Conservation (phyloP, 2,888 invertebrate genomes). For the Spisula solida region DNA sequence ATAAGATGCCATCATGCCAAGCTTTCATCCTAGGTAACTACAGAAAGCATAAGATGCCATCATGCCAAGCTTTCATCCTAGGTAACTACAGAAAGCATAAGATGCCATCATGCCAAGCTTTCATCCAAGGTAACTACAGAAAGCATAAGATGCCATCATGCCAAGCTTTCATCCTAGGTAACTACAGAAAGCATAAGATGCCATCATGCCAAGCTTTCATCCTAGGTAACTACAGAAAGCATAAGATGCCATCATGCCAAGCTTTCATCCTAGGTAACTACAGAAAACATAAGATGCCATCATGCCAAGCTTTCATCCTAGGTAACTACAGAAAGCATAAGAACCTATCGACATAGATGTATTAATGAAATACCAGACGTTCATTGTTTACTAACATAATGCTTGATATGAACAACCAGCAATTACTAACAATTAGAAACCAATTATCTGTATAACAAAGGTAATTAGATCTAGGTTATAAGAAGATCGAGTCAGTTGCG, state of each 20-base stretch:
- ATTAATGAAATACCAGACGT: constrained; percentile 1
- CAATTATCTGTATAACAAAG: constrained; percentile 14
- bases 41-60: too few relatives aligned
- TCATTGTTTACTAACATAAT: constrained; percentile 3
- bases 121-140: not conserved
- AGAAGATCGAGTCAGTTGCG: too few relatives aligned
- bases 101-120: constrained; percentile 22
- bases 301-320: not conserved
- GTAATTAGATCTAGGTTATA: not conserved
- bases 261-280: not conserved
- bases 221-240: not conserved
- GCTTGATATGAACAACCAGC: not conserved
- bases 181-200: constrained; percentile 25
- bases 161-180: not conserved
- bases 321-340: not conserved
- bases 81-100: constrained; percentile 23
- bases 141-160: too few relatives aligned
- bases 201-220: constrained; percentile 12
- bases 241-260: too few relatives aligned
- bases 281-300: too few relatives aligned
- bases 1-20: too few relatives aligned
- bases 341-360: not conserved
- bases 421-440: constrained; percentile 7
- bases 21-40: not conserved
- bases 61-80: not conserved